Base-by-base conservation (phyloP, 2,797 vertebrate genomes). In the Austrolebias charrua region DNA sequence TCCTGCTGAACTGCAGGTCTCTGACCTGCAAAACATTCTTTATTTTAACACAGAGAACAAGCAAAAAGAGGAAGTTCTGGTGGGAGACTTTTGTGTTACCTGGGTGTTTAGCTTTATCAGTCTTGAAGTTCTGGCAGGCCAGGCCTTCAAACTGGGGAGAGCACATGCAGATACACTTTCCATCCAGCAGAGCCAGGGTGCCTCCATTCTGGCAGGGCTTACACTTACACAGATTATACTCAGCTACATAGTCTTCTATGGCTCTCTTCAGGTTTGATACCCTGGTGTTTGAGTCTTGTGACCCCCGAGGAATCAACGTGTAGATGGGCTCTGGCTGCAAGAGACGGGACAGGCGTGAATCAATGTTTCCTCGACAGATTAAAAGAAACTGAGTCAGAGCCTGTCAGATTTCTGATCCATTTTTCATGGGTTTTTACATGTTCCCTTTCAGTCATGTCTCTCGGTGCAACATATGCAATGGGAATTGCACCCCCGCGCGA, bases 191-290 rank as follows among this genome's bases (percentile, higher is more conserved):
- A 10, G 92, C 19, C 1, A 89, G 74, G 0, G 93, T 95, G 3
- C 92, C 96, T 50, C 95, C 96, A 6, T 98, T 96, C 4, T 90
- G 88, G 66, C 95, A 98, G 0, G 94, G 94, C n/a, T 85, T 74
- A 60, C 95, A 98, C 86, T 97, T 98, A 74, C 90, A 94, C 35
- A 82, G 46, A 15, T 60, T 96, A 58, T 95, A 95, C 80, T 98
- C 95, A 0, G 87, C 82, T 16, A 94, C 35, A 14, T 97, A 98
- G 5, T 96, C 95, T 3, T 78, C 62, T 18, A 89, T 78, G 44
- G 94, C 95, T 77, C 20, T 87, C 81, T 91, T 92, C 64, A 98
- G 62, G 81, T 98, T 95, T 55, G 81, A 53, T 63, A 89, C 92
- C 86, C 91, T 94, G 59, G 29, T 2, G 42, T 91, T 85, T 0